Conservation (phyloP, 2,797 vertebrate species). For the Darevskia mixta region DNA sequence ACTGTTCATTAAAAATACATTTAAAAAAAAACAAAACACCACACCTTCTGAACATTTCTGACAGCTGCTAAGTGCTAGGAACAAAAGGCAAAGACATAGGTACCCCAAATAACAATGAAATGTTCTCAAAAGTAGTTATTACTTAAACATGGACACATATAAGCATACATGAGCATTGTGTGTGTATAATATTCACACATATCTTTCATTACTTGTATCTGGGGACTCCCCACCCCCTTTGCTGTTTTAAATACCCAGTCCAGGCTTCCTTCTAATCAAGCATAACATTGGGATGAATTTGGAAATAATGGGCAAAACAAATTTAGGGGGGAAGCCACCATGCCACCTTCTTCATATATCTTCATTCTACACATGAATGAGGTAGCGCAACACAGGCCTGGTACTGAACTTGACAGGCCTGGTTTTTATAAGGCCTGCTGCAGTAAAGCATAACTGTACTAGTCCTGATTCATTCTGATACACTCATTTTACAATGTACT, state of each 20-base stretch:
- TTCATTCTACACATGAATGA: neutral
- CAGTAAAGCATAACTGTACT: neutral
- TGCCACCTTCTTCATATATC: neutral
- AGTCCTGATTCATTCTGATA: slow-evolving; percentile 28
- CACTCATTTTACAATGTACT: slow-evolving; percentile 4
- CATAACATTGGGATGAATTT: neutral
- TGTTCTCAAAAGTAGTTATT: no score
- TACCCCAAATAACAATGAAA: no score
- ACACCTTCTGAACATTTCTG: neutral
- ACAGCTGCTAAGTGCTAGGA: neutral
- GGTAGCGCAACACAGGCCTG: neutral
- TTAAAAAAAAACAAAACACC: no score
- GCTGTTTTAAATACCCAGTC: neutral
- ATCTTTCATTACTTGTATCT: neutral
- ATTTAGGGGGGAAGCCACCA: neutral
- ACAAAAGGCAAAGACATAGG: no score
- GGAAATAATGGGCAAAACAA: neutral
- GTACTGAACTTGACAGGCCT: neutral
- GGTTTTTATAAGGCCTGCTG: slow-evolving; percentile 22
- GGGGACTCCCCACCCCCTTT: neutral
- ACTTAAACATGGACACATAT: no score
- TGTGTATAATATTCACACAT: no score
- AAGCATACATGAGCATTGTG: no score
- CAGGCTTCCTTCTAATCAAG: neutral
- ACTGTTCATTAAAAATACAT: neutral